Conservation (phyloP, 2,113 vertebrate species). For the Rhinoderma darwinii region DNA sequence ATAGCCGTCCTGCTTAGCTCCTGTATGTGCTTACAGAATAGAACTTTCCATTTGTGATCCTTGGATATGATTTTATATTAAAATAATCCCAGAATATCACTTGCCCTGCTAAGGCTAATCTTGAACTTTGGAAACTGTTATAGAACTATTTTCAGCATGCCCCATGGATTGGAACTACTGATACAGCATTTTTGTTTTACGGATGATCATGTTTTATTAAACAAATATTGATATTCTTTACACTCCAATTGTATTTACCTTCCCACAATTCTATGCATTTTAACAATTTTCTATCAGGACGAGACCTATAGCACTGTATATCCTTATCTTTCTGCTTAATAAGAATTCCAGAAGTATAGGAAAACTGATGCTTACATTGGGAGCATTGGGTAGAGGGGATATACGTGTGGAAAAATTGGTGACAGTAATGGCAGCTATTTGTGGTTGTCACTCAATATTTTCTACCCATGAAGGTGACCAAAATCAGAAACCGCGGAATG, state of each 20-base stretch:
- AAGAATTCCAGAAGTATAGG: neutral
- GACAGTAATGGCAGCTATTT: no score
- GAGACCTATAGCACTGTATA: neutral
- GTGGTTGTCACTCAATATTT: no score
- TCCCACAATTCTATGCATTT: neutral
- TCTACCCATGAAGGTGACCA: no score
- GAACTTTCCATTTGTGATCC: neutral
- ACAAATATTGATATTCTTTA: neutral
- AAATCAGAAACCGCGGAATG: no score
- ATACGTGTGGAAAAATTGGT: no score
- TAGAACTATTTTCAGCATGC: neutral
- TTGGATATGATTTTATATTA: neutral
- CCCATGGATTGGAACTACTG: neutral
- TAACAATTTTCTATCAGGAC: neutral
- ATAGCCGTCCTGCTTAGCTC: conserved; percentile 58
- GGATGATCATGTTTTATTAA: neutral
- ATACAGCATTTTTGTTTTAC: no score
- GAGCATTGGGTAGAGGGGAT: no score
- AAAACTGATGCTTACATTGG: neutral
- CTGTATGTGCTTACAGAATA: neutral
- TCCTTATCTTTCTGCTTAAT: neutral
- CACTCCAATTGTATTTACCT: neutral
- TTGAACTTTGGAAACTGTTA: neutral
- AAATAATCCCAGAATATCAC: neutral
- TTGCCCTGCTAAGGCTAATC: conserved; percentile 1